phyloP scores from a whole-genome alignment of 92 coral and sea anemone genomes.

The Pocillopora grandis region DNA sequence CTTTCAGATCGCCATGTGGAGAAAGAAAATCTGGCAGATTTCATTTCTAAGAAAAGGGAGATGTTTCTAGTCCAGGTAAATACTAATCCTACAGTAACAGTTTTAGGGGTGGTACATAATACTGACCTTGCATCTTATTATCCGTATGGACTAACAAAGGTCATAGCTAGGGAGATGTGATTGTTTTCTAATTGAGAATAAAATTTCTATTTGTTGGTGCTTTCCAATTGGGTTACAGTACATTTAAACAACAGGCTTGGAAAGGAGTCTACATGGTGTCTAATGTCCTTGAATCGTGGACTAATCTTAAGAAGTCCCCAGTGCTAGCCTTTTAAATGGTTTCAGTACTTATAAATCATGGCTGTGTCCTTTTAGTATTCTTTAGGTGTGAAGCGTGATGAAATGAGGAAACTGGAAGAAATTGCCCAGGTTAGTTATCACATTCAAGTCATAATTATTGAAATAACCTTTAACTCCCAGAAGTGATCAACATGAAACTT shows the following conservation, averaged over 20 bases:
- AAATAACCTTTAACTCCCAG: background rate
- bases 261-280: too few relatives aligned
- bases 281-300: too few relatives aligned
- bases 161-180: too few relatives aligned
- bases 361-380: constrained; percentile 67
- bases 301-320: too few relatives aligned
- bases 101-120: background rate
- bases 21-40: constrained; percentile 96
- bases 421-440: constrained; percentile 83
- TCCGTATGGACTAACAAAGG: background rate
- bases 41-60: constrained; percentile 97
- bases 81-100: background rate
- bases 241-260: too few relatives aligned
- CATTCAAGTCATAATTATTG: background rate
- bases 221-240: too few relatives aligned
- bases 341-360: background rate
- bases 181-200: too few relatives aligned
- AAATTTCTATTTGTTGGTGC: too few relatives aligned
- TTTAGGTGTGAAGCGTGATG: constrained; percentile 96
- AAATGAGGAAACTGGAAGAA: constrained; percentile 99
- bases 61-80: constrained; percentile 98
- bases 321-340: too few relatives aligned
- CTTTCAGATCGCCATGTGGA: constrained; percentile 93
- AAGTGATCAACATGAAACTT: background rate
- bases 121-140: background rate